Evolutionary conservation across 2,113 vertebrate species (phyloP).

Genomic region (Amazona vittata): DNA sequence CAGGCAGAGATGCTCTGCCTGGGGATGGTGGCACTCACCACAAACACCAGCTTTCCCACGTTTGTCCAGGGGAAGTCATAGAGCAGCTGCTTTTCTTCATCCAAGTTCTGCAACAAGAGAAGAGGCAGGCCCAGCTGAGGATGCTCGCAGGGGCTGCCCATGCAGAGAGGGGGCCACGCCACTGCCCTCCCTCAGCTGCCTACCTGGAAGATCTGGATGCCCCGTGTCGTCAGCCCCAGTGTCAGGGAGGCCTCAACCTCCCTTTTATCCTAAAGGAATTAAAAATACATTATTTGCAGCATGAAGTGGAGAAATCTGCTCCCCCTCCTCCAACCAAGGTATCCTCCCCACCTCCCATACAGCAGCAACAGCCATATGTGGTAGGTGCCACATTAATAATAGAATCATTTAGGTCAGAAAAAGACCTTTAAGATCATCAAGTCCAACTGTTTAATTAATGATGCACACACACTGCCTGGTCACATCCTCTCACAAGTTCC

Average conservation of each 20-base stretch:
- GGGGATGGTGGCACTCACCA: constrained; percentile 81
- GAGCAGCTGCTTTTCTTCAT: constrained; percentile 89
- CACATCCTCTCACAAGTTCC: not conserved
- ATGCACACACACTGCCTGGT: accelerated
- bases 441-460: not conserved
- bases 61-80: constrained; percentile 99
- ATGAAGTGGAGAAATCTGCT: not conserved
- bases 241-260: constrained; percentile 93
- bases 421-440: not conserved
- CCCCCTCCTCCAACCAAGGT: not conserved
- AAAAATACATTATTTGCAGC: not conserved
- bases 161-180: not conserved
- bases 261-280: constrained; percentile 87
- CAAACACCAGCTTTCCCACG: constrained; percentile 96
- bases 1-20: not conserved
- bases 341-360: not conserved
- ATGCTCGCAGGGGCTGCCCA: not conserved
- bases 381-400: not conserved
- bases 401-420: not conserved
- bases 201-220: constrained; percentile 99
- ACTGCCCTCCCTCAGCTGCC: not conserved
- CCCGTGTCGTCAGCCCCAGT: constrained; percentile 91
- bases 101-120: constrained; percentile 81
- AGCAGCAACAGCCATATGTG: not conserved
- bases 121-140: not conserved